Percentiles rank a stretch among this genome's conserved stretches.
Evolutionary conservation across 2,797 vertebrate species (phyloP).

Genomic region (Lacerta agilis): DNA sequence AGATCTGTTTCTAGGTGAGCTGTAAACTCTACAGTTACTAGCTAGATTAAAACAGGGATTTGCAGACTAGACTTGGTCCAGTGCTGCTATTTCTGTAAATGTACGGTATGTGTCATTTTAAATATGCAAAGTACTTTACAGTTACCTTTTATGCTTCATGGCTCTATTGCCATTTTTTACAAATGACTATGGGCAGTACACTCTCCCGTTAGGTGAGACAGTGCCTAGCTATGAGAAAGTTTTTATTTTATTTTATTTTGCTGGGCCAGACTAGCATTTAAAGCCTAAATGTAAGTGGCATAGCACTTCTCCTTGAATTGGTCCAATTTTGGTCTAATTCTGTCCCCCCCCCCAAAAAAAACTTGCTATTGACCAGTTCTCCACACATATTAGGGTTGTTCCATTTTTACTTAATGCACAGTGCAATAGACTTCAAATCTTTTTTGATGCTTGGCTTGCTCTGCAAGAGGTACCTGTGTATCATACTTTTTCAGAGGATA

Average conservation of each 20-base stretch:
- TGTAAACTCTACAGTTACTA: neutral
- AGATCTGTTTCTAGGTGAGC: neutral
- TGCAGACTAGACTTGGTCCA: neutral
- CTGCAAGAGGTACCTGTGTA: neutral
- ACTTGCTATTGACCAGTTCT: neutral
- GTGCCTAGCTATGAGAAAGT: neutral
- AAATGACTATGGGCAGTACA: neutral
- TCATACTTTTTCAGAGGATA: neutral
- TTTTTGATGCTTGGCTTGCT: neutral
- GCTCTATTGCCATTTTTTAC: neutral
- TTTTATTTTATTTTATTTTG: neutral
- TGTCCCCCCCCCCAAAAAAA: neutral
- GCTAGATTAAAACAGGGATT: neutral
- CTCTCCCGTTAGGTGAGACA: neutral
- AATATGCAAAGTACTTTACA: conserved; percentile 24
- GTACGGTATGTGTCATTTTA: conserved; percentile 2
- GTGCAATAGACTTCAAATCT: neutral
- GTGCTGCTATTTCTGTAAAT: conserved; percentile 22
- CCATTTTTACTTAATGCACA: neutral
- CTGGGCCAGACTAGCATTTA: neutral
- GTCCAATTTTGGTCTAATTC: neutral
- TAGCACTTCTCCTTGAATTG: neutral
- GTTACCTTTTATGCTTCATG: neutral
- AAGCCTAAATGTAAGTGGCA: neutral
- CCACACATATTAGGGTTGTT: neutral